Evolutionary conservation across 2,113 vertebrate genomes (phyloP).

Genomic region (Istiophorus platypterus): DNA sequence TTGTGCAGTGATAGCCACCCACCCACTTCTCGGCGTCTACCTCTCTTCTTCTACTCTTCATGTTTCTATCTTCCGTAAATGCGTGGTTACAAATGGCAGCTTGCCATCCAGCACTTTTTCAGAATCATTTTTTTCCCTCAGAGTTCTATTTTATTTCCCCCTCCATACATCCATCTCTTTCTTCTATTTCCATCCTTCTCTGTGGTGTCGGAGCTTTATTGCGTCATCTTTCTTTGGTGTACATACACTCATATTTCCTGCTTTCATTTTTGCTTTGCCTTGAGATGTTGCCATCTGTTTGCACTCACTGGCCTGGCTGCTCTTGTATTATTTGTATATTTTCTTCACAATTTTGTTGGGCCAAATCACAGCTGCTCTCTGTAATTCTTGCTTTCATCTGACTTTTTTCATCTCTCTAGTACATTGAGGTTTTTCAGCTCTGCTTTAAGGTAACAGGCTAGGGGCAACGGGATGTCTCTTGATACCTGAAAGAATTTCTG

Average conservation of each 20-base stretch:
- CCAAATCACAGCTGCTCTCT: conserved; percentile 51
- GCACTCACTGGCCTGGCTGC: conserved; percentile 42
- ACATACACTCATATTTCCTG: conserved; percentile 65
- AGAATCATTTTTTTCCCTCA: conserved; percentile 20
- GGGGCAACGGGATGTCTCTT: not conserved
- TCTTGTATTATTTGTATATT: conserved; percentile 68
- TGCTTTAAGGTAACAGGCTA: conserved; percentile 29
- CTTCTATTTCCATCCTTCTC: conserved; percentile 53
- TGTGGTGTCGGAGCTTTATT: conserved; percentile 62
- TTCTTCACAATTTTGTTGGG: conserved; percentile 40
- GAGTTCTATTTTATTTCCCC: conserved; percentile 59
- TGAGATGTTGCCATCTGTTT: conserved; percentile 74
- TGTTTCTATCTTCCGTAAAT: conserved; percentile 62
- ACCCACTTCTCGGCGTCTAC: conserved; percentile 49
- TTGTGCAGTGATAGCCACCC: conserved; percentile 71
- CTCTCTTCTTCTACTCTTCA: conserved; percentile 52
- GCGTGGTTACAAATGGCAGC: conserved; percentile 25
- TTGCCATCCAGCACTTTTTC: conserved; percentile 24
- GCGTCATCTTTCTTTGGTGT: conserved; percentile 71
- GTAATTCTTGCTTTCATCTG: conserved; percentile 48
- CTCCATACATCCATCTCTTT: conserved; percentile 49
- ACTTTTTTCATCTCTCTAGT: not conserved
- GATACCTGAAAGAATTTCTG: conserved; percentile 39
- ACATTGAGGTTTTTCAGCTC: conserved; percentile 12
- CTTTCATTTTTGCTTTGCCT: conserved; percentile 69